Evolutionary conservation across 2,888 invertebrate genomes (phyloP).

Genomic region (Salpingus planirostris): DNA sequence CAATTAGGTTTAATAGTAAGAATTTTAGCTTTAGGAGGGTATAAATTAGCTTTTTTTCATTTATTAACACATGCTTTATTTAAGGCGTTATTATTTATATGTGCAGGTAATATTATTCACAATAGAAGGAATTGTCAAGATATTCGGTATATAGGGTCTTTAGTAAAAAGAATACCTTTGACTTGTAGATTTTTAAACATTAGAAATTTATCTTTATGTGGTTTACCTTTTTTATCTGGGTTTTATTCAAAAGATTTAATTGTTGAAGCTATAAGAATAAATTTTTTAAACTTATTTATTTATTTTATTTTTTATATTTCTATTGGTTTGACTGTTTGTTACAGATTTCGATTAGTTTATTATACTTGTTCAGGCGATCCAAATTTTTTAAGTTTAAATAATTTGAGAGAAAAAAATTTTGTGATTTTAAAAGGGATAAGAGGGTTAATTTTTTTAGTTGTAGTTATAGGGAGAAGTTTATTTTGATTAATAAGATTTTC

Average conservation of each 20-base stretch:
- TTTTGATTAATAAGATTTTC: constrained; percentile 48
- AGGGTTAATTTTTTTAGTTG: constrained; percentile 44
- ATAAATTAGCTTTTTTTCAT: constrained; percentile 60
- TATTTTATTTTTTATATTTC: constrained; percentile 50
- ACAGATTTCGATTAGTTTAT: constrained; percentile 39
- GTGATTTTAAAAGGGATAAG: constrained; percentile 40
- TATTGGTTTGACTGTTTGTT: constrained; percentile 50
- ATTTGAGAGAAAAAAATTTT: constrained; percentile 45
- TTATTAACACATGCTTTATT: constrained; percentile 65
- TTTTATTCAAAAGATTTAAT: constrained; percentile 58
- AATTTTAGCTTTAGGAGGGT: constrained; percentile 41
- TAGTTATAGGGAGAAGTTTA: constrained; percentile 48
- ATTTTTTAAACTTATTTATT: constrained; percentile 46
- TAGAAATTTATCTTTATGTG: constrained; percentile 38
- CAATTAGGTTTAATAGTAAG: constrained; percentile 65
- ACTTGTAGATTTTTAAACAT: constrained; percentile 43
- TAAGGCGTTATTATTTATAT: constrained; percentile 66
- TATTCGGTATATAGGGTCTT: constrained; percentile 53
- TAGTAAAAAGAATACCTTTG: constrained; percentile 45
- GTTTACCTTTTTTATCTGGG: constrained; percentile 42
- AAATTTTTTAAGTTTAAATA: constrained; percentile 44
- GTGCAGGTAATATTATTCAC: constrained; percentile 63
- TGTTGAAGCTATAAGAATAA: constrained; percentile 49
- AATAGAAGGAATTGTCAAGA: constrained; percentile 54
- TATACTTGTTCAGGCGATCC: constrained; percentile 46